Evolutionary conservation across 2,888 invertebrate genomes (phyloP).

Genomic region (Antheraea assamensis): DNA sequence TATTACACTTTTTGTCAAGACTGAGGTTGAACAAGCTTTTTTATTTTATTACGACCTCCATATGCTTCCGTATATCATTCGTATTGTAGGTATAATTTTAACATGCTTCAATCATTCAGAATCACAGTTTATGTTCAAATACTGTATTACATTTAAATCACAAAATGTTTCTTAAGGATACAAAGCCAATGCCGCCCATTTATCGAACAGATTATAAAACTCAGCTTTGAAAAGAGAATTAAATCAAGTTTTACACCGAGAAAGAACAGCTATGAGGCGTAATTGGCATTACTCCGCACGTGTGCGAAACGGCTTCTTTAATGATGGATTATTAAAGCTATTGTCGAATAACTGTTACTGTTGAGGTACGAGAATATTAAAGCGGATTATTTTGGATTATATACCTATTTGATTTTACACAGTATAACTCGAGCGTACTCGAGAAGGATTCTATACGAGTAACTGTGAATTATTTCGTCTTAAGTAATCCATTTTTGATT

Average conservation of each 20-base stretch:
- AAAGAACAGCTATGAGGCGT: conserved; percentile 24
- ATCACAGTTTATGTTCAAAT: neutral
- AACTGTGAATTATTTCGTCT: neutral
- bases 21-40: neutral
- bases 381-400: conserved; percentile 9
- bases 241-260: conserved; percentile 5
- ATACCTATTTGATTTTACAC: neutral
- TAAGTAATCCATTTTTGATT: neutral
- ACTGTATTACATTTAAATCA: neutral
- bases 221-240: conserved; percentile 6
- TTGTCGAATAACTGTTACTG: conserved; percentile 21
- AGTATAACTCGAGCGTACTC: neutral
- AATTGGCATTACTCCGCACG: conserved; percentile 25
- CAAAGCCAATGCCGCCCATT: neutral
- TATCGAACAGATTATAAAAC: conserved; percentile 1
- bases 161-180: neutral
- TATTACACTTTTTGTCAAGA: neutral
- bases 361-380: conserved; percentile 12
- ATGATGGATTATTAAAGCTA: conserved; percentile 26
- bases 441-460: neutral
- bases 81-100: neutral
- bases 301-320: conserved; percentile 29
- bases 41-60: conserved; percentile 14
- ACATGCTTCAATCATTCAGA: neutral
- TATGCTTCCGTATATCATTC: conserved; percentile 15